Percentiles rank a stretch among this genome's conserved stretches.
Evolutionary conservation across 2,113 vertebrate genomes (phyloP).

Genomic region (Halichoeres trimaculatus): DNA sequence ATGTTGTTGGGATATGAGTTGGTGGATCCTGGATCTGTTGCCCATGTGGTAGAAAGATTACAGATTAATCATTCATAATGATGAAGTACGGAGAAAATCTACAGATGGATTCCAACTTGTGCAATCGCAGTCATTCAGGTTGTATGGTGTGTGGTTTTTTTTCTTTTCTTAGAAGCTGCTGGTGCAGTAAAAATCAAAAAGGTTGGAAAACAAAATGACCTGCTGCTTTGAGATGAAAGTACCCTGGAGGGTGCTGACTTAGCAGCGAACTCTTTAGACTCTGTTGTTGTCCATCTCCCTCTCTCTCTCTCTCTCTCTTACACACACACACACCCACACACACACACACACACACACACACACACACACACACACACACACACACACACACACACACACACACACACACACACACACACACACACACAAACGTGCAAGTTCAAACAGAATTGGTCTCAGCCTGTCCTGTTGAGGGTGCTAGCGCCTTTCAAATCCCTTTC

Average conservation of each 20-base stretch:
- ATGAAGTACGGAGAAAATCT: not conserved
- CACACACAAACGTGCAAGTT: not conserved
- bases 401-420: not conserved
- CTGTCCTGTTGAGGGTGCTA: slow-evolving; percentile 75
- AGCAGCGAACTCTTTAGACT: not conserved
- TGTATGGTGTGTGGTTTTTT: not conserved
- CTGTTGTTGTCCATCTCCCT: not conserved
- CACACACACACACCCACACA: not conserved
- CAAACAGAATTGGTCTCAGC: not conserved
- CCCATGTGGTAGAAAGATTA: not conserved
- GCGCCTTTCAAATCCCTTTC: slow-evolving; percentile 47
- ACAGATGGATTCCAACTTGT: too few relatives aligned
- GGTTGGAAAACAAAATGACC: not conserved
- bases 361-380: not conserved
- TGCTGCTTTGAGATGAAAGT: not conserved
- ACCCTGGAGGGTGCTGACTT: not conserved
- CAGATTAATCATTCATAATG: slow-evolving; percentile 3
- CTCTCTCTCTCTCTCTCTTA: too few relatives aligned
- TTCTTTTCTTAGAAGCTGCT: not conserved
- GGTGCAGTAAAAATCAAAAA: not conserved
- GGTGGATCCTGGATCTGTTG: too few relatives aligned
- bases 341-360: not conserved
- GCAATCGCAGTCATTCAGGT: not conserved
- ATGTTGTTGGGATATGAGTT: not conserved
- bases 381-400: not conserved